Conservation (phyloP, 2,113 vertebrate genomes). For the Hypocryptadius cinnamomeus region DNA sequence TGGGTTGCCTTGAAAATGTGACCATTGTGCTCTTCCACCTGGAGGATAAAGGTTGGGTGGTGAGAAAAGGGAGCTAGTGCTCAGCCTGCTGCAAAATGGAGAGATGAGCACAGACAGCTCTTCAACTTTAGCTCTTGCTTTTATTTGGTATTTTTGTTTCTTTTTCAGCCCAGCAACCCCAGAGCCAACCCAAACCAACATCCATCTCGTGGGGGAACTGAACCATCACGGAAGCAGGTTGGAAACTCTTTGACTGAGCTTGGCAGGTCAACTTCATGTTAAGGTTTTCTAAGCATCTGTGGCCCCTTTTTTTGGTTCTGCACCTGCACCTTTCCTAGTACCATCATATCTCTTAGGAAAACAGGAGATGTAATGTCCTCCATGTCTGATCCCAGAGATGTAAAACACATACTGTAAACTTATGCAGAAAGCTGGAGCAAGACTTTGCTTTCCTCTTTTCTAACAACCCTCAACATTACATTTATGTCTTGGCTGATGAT, state of each 20-base stretch:
- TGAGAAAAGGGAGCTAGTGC: not conserved
- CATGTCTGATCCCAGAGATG: not conserved
- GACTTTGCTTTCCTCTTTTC: not conserved
- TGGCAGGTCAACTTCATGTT: not conserved
- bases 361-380: not conserved
- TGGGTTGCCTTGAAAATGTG: slow-evolving; percentile 98
- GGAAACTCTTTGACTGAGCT: not conserved
- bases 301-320: not conserved
- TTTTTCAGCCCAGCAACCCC: not conserved
- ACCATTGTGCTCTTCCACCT: slow-evolving; percentile 98
- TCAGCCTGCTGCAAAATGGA: not conserved
- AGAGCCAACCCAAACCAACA: not conserved
- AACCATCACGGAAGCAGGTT: not conserved
- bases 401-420: not conserved
- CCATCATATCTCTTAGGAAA: not conserved
- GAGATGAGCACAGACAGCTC: not conserved
- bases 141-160: not conserved
- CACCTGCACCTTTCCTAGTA: not conserved
- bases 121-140: not conserved
- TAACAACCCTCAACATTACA: not conserved
- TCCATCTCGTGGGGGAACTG: accelerated
- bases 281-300: not conserved
- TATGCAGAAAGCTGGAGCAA: not conserved
- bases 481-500: not conserved
- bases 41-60: slow-evolving; percentile 1